Conservation (phyloP, 2,888 invertebrate genomes). For the Ophioninae sp. region DNA sequence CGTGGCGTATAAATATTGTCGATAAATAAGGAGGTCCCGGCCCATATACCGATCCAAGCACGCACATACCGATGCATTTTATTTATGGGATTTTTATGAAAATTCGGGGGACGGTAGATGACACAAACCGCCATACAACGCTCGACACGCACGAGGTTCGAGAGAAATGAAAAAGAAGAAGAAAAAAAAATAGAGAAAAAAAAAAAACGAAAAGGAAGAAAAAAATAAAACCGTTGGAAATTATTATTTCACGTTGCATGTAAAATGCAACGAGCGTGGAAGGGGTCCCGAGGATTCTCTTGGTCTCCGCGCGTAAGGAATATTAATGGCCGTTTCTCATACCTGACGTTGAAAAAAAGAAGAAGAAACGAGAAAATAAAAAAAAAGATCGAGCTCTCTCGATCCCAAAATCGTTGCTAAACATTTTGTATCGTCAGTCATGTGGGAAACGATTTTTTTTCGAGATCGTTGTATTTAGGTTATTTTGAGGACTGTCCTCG, state of each 20-base stretch:
- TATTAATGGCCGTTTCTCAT: constrained; percentile 54
- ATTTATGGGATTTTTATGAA: constrained; percentile 79
- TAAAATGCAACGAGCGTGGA: not conserved
- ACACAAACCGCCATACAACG: constrained; percentile 1
- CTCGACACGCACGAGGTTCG: not conserved
- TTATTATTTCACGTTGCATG: constrained; percentile 29
- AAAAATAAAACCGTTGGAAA: constrained; percentile 53
- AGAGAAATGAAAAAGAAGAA: constrained; percentile 1
- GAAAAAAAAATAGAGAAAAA: too few relatives aligned
- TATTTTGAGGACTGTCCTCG: not conserved
- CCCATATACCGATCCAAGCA: not conserved
- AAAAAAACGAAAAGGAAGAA: too few relatives aligned
- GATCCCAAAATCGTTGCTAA: constrained; percentile 19
- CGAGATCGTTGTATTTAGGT: not conserved
- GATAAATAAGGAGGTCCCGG: constrained; percentile 75
- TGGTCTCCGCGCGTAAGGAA: constrained; percentile 47
- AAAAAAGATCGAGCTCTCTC: constrained; percentile 54
- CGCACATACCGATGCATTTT: constrained; percentile 60
- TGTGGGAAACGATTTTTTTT: not conserved
- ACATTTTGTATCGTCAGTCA: constrained; percentile 8
- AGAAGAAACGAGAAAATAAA: constrained; percentile 33
- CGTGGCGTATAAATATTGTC: constrained; percentile 78
- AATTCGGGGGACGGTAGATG: constrained; percentile 63
- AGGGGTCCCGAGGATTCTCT: constrained; percentile 34
- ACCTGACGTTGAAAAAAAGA: constrained; percentile 22